Conservation (phyloP, 2,797 vertebrate species). For the Amazona finschi region DNA sequence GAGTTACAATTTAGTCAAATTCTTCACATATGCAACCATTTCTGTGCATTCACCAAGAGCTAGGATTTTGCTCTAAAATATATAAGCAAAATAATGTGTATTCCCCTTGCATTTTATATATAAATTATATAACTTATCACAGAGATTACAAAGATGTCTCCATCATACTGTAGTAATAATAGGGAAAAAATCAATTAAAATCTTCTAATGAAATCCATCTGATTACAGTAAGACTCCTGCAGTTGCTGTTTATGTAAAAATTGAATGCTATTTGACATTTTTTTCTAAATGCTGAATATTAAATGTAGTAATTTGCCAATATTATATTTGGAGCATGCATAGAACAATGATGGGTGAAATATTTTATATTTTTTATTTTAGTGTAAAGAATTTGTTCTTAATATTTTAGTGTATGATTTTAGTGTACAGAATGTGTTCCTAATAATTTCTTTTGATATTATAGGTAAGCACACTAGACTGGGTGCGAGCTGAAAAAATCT, state of each 20-base stretch:
- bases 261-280: background rate
- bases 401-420: background rate
- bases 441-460: slow-evolving; percentile 33
- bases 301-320: background rate
- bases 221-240: background rate
- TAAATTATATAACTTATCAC: background rate
- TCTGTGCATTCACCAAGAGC: background rate
- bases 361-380: background rate
- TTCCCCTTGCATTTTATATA: background rate
- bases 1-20: background rate
- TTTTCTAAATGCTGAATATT: background rate
- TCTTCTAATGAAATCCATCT: background rate
- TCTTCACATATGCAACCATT: background rate
- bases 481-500: slow-evolving; percentile 87
- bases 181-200: background rate
- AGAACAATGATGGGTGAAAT: background rate
- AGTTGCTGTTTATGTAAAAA: background rate
- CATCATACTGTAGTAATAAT: background rate
- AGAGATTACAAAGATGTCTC: background rate
- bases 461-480: slow-evolving; percentile 89
- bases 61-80: background rate
- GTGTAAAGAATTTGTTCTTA: background rate
- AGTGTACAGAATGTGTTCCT: background rate
- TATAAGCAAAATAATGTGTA: background rate
- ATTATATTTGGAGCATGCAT: background rate